Percentiles rank a stretch among this genome's conserved stretches.
These are phyloP conservation scores for Gymnocheta viridis DNA, from an alignment of 2,888 invertebrate genomes.

Conservation along the genomic window DNA sequence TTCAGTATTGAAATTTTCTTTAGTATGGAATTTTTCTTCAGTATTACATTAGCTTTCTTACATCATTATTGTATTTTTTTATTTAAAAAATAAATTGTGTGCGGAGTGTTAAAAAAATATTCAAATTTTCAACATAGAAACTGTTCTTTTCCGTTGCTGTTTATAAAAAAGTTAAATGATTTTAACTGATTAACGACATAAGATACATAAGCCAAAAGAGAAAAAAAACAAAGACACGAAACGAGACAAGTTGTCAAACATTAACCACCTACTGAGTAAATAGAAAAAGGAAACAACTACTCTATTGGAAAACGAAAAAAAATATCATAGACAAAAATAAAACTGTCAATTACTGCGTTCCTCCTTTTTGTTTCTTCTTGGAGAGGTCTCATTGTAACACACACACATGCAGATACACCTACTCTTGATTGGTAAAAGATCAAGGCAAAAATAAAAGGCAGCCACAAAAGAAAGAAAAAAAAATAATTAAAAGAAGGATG, in stretches of 20 bases:
- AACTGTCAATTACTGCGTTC: slow-evolving; percentile 68
- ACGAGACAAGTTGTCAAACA: slow-evolving; percentile 70
- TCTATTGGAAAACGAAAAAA: slow-evolving; percentile 31
- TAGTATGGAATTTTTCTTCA: too few relatives aligned
- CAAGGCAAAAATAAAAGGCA: slow-evolving; percentile 14
- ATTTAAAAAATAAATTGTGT: too few relatives aligned
- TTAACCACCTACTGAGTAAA: slow-evolving; percentile 68
- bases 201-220: slow-evolving; percentile 54
- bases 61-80: too few relatives aligned
- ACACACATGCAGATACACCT: neutral
- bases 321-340: slow-evolving; percentile 57
- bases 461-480: slow-evolving; percentile 10
- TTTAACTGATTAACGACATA: slow-evolving; percentile 66
- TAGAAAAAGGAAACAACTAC: slow-evolving; percentile 33
- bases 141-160: slow-evolving; percentile 2
- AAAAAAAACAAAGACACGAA: slow-evolving; percentile 56
- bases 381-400: slow-evolving; percentile 7
- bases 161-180: slow-evolving; percentile 58
- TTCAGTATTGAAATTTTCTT: too few relatives aligned
- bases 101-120: too few relatives aligned
- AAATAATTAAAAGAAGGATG: slow-evolving; percentile 8
- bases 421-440: slow-evolving; percentile 41
- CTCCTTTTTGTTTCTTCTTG: slow-evolving; percentile 47
- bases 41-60: too few relatives aligned
- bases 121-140: neutral